phyloP scores from a whole-genome alignment of 2,888 invertebrate genomes.

The Phorcus lineatus region DNA sequence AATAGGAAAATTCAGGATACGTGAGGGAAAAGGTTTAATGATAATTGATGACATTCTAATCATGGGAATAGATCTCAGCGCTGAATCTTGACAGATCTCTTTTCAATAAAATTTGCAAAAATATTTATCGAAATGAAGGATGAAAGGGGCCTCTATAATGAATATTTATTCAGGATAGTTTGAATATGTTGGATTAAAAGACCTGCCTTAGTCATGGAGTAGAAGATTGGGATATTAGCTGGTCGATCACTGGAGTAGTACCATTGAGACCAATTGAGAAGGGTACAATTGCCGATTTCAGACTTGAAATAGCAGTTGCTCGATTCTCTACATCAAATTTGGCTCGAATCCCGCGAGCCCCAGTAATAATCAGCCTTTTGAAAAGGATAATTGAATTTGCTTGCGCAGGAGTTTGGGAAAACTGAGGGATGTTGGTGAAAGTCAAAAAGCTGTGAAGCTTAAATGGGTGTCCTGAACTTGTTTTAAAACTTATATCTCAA shows the following conservation, averaged over 20 bases:
- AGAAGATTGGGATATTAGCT: neutral
- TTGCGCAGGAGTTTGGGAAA: constrained; percentile 7
- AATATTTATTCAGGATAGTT: neutral
- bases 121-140: no score
- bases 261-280: neutral
- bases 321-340: constrained; percentile 16
- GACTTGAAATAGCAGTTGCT: neutral
- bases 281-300: neutral
- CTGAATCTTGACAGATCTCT: no score
- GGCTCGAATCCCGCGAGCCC: neutral
- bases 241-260: neutral
- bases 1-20: no score
- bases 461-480: neutral
- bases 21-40: no score
- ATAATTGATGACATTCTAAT: no score
- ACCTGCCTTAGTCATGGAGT: neutral
- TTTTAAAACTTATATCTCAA: constrained; percentile 17
- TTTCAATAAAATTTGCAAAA: no score
- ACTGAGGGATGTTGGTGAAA: neutral
- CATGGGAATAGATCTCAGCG: no score
- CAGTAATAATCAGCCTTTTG: constrained; percentile 19
- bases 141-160: no score
- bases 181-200: neutral
- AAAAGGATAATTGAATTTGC: constrained; percentile 23
- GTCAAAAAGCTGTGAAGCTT: constrained; percentile 18